Evolutionary conservation across 2,797 vertebrate species (phyloP).

Genomic region (Phylloscopus collybita): DNA sequence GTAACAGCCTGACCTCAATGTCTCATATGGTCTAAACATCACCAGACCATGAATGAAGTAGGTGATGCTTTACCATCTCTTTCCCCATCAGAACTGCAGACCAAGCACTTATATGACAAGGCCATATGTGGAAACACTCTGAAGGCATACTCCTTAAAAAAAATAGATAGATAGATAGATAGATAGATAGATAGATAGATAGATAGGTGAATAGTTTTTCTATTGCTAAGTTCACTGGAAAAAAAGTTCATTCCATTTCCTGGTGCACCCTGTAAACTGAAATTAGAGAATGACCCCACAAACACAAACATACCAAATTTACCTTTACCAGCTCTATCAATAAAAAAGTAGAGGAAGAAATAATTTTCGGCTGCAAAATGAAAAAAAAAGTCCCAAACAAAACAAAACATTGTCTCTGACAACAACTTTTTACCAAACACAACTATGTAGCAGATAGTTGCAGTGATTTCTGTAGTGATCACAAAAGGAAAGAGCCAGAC

Average conservation of each 20-base stretch:
- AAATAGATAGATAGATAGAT: too few species aligned
- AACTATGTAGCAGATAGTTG: background rate
- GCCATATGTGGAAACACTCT: background rate
- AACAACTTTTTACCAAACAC: background rate
- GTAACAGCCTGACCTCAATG: background rate
- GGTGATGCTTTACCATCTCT: background rate
- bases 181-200: background rate
- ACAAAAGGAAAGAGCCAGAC: background rate
- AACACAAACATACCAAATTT: background rate
- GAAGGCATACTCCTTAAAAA: background rate
- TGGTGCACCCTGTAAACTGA: background rate
- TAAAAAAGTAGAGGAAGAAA: background rate
- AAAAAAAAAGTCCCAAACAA: background rate
- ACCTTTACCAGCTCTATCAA: background rate
- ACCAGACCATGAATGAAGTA: background rate
- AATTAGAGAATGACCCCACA: background rate
- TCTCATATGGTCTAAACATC: background rate
- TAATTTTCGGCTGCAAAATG: background rate
- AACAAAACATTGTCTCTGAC: background rate
- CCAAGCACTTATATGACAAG: background rate
- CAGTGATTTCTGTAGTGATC: background rate
- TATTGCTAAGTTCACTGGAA: background rate
- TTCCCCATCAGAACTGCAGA: background rate
- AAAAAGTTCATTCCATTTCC: background rate
- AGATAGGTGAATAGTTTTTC: background rate